Evolutionary conservation across 1,140 invertebrate species (phyloP), one percentile per base, ranked within the genome.

Genomic region (Sesamia nonagrioides): DNA sequence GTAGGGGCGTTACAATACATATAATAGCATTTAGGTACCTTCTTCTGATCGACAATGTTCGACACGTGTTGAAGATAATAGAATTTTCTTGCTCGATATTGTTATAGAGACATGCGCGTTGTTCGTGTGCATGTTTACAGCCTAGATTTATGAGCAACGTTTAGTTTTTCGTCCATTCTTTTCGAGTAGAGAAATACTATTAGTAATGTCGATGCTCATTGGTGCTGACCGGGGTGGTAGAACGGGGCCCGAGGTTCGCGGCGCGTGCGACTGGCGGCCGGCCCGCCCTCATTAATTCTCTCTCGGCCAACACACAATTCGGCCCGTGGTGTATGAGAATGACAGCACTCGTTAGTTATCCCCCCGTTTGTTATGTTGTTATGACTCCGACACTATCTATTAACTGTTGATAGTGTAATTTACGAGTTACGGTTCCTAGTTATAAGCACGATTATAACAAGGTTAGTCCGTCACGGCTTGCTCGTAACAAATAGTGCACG

Each of bases 271-370:
- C 83, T 82, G 81, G 78, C 77, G 68, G 77, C n/a, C 77, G 75
- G 76, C 77, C 78, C 50, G 82, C 79, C 81, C 85, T 88, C 89
- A 89, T 89, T 91, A 89, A 91, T 91, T 85, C 83, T 86, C 83
- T 86, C 82, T 72, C 87, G 79, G 82, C 84, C 84, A 87, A 83
- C 88, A 85, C 84, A 80, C 86, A 81, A 77, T 78, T 77, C 75
- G 75, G 84, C 73, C 79, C 80, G 81, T 85, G 78, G 83, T 85
- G 85, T 85, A 84, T 91, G 89, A 87, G 83, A 87, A 83, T 91
- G 90, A 89, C 90, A 91, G 87, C 86, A 84, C 81, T 91, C 90
- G 88, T 91, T 91, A 88, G 85, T 89, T 91, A 91, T 83, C 86
- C 83, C 69, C 82, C 84, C 81, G 78, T 82, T 75, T 75, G 58